Conservation (phyloP, 2,113 vertebrate species). For the Hemicordylus capensis region DNA sequence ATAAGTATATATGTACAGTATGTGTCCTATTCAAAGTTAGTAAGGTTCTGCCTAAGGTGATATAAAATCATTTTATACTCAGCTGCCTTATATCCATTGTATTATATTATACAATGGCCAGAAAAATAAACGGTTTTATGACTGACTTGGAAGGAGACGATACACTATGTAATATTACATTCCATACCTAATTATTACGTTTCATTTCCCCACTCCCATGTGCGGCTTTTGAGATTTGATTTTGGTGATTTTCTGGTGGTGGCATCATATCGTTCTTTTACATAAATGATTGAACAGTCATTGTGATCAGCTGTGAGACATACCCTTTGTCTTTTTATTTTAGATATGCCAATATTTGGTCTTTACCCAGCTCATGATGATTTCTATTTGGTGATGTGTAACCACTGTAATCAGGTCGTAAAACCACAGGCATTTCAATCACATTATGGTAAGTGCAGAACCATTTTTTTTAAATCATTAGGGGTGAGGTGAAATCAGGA, state of each 20-base stretch:
- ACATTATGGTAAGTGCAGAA: conserved; percentile 94
- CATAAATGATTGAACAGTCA: conserved; percentile 51
- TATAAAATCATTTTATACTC: conserved; percentile 58
- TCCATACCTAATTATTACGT: conserved; percentile 47
- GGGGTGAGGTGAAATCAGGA: conserved; percentile 72
- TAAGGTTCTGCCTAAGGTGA: conserved; percentile 33
- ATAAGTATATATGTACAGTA: conserved; percentile 37
- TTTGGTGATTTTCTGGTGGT: conserved; percentile 51
- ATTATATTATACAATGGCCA: conserved; percentile 51
- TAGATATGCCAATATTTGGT: conserved; percentile 99
- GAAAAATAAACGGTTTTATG: conserved; percentile 35
- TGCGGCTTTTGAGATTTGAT: conserved; percentile 58
- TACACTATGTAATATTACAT: conserved; percentile 25
- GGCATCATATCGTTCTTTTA: conserved; percentile 61
- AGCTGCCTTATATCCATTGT: no score
- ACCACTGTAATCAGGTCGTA: conserved; percentile 96
- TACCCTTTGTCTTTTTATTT: conserved; percentile 74
- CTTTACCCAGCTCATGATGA: conserved; percentile 98
- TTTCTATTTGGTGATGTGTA: conserved; percentile 99
- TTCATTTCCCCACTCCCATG: conserved; percentile 43
- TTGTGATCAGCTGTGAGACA: conserved; percentile 67
- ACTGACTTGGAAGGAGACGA: conserved; percentile 50
- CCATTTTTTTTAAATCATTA: conserved; percentile 71
- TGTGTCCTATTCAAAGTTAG: conserved; percentile 29
- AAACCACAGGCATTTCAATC: conserved; percentile 99